Evolutionary conservation across 2,797 vertebrate species (phyloP).

Genomic region (Ciconia nigra): DNA sequence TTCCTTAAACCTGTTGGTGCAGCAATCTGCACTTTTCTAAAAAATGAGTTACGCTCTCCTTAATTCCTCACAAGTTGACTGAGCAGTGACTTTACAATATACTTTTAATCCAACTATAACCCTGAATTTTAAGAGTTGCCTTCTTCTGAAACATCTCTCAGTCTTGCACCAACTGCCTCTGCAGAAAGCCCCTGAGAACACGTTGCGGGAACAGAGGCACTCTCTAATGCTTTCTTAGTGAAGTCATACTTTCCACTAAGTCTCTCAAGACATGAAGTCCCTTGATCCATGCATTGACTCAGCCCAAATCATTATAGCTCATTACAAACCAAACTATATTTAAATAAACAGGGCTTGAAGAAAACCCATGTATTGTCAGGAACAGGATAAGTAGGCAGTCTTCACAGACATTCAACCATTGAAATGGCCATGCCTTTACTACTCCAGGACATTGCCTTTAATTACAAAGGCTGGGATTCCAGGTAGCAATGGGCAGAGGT

Average conservation of each 20-base stretch:
- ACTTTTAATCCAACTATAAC: background rate
- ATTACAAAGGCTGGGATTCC: background rate
- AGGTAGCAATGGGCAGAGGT: background rate
- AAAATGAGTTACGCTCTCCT: background rate
- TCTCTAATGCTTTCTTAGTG: background rate
- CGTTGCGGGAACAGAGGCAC: fast-evolving
- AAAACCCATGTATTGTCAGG: background rate
- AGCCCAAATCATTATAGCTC: background rate
- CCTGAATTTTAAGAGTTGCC: background rate
- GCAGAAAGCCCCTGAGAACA: background rate
- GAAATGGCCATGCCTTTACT: background rate
- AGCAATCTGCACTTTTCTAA: background rate
- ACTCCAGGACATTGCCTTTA: background rate
- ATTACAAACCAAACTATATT: background rate
- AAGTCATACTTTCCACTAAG: background rate
- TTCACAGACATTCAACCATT: background rate
- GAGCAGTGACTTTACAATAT: background rate
- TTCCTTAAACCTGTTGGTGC: background rate
- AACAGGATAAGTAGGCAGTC: background rate
- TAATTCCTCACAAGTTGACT: background rate
- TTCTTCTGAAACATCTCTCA: background rate
- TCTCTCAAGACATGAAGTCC: background rate
- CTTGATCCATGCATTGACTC: background rate
- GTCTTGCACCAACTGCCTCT: background rate
- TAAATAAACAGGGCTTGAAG: background rate